Evolutionary conservation across 1,140 invertebrate genomes (phyloP).

Genomic region (Penaeus japonicus): DNA sequence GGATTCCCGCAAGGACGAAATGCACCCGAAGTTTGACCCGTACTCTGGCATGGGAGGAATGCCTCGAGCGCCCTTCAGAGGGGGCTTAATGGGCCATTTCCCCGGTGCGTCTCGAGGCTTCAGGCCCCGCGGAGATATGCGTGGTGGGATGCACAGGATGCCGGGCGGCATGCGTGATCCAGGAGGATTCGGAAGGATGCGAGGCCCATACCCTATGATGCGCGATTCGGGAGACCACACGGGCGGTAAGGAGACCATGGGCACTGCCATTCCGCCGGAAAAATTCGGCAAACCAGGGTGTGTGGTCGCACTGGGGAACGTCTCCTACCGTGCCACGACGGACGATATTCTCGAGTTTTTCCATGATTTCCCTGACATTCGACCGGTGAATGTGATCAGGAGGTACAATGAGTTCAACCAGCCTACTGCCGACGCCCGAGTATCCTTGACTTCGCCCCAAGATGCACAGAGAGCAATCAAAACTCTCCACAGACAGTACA

Average conservation of each 20-base stretch:
- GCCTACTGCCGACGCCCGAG: constrained; percentile 87
- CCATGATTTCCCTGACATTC: constrained; percentile 75
- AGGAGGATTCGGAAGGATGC: constrained; percentile 41
- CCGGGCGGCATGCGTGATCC: constrained; percentile 32
- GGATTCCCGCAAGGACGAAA: neutral
- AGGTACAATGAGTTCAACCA: constrained; percentile 84
- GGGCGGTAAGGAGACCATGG: constrained; percentile 46
- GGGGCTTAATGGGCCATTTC: constrained; percentile 8
- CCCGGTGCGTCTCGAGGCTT: constrained; percentile 23
- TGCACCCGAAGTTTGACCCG: neutral
- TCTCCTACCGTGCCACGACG: constrained; percentile 83
- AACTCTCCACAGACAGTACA: constrained; percentile 63
- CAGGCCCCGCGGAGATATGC: constrained; percentile 24
- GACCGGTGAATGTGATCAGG: constrained; percentile 78
- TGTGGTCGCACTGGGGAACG: constrained; percentile 82
- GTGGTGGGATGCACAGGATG: constrained; percentile 42
- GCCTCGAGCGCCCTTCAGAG: constrained; percentile 8
- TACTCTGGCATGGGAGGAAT: neutral
- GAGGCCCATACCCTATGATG: neutral
- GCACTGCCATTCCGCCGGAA: constrained; percentile 63
- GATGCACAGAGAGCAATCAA: constrained; percentile 80
- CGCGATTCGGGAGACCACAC: constrained; percentile 45
- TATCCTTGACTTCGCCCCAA: constrained; percentile 78
- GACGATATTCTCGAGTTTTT: constrained; percentile 91
- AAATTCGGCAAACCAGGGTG: constrained; percentile 81